phyloP scores from a whole-genome alignment of 2,797 vertebrate genomes.

The Pteropus rufus region DNA sequence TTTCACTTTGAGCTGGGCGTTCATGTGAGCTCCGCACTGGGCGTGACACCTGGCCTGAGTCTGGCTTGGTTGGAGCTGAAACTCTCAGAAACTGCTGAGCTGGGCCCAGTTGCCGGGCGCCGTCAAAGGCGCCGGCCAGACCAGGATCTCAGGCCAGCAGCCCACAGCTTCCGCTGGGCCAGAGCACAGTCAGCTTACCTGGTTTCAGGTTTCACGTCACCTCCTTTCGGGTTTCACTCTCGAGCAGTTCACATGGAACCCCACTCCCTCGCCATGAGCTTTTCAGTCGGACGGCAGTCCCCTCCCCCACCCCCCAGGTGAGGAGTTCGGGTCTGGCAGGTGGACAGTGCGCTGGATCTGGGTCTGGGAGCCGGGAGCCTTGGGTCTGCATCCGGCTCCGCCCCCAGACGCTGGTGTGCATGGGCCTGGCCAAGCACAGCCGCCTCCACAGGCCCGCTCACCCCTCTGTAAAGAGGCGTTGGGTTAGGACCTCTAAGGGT shows the following conservation, averaged over 20 bases:
- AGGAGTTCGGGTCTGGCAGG: neutral
- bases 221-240: constrained; percentile 47
- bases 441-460: neutral
- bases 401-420: fast-evolving
- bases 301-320: too few relatives aligned
- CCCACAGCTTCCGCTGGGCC: constrained; percentile 59
- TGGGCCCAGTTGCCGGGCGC: neutral
- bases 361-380: too few relatives aligned
- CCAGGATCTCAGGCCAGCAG: neutral
- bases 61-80: neutral
- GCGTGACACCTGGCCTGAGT: constrained; percentile 2
- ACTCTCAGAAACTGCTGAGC: constrained; percentile 58
- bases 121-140: constrained; percentile 53
- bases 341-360: fast-evolving
- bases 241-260: constrained; percentile 43
- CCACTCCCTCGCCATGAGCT: neutral
- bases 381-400: neutral
- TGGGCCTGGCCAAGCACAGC: fast-evolving
- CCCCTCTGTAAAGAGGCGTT: neutral
- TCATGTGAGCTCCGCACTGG: constrained; percentile 4
- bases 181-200: constrained; percentile 1
- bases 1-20: constrained; percentile 74
- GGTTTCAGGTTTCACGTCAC: constrained; percentile 49
- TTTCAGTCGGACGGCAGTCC: neutral
- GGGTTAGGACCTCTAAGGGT: neutral